Percentiles rank a stretch among this genome's conserved stretches.
These are phyloP conservation scores for Xestia xanthographa DNA, from an alignment of 2,888 invertebrate species.

Conservation along the genomic window DNA sequence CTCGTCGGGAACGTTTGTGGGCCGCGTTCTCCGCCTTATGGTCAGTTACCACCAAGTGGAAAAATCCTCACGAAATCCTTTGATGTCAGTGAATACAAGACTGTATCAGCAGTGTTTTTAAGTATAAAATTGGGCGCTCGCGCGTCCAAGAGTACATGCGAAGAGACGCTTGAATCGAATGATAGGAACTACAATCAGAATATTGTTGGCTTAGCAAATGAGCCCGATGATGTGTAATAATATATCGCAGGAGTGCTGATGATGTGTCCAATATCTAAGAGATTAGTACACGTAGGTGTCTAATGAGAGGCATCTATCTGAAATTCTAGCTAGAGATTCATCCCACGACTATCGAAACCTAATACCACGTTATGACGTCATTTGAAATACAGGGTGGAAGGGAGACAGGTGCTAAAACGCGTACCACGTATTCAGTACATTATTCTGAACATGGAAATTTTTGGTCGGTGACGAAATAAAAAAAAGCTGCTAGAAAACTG, in stretches of 20 bases:
- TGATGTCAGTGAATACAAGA: not conserved
- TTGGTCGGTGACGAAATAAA: no score
- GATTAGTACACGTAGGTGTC: not conserved
- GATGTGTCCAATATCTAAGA: not conserved
- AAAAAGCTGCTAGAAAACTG: no score
- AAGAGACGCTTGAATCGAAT: not conserved
- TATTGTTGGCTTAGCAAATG: not conserved
- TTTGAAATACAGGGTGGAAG: not conserved
- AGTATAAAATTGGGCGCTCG: not conserved
- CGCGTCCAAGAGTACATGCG: no score
- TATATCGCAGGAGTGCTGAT: not conserved
- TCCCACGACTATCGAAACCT: not conserved
- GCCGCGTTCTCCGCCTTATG: not conserved
- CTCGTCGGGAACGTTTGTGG: not conserved
- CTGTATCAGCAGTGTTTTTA: not conserved
- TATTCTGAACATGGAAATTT: no score
- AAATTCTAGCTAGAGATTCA: not conserved
- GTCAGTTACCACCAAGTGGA: not conserved
- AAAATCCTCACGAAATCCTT: not conserved
- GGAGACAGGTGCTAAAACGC: no score
- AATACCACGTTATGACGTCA: not conserved
- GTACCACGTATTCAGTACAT: no score
- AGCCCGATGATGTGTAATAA: not conserved
- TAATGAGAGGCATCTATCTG: not conserved
- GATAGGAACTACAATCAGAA: not conserved